phyloP scores from a whole-genome alignment of 2,113 vertebrate species.

The Cheirogaleus medius region DNA sequence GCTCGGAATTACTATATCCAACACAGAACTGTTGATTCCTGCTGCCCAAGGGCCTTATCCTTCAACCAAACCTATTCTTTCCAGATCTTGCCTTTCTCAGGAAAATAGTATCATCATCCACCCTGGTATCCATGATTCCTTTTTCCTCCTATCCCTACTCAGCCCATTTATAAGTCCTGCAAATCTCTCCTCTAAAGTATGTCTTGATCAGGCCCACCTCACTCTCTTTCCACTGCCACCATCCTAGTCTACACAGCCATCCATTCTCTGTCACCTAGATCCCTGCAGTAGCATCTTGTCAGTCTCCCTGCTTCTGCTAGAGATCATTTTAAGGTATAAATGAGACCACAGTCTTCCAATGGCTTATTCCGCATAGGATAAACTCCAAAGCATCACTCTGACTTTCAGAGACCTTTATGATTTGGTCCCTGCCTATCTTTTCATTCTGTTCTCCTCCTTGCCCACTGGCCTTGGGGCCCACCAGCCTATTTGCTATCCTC shows the following conservation, averaged over 20 bases:
- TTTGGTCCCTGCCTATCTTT: not conserved
- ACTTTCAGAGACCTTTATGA: not conserved
- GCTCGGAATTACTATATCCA: not conserved
- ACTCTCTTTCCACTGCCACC: not conserved
- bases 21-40: conserved; percentile 18
- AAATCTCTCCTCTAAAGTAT: not conserved
- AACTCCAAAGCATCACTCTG: not conserved
- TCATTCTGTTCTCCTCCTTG: not conserved
- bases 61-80: not conserved
- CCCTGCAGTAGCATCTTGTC: not conserved
- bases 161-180: not conserved
- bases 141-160: not conserved
- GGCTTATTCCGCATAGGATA: not conserved
- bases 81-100: not conserved
- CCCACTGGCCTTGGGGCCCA: not conserved
- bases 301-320: not conserved
- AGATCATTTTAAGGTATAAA: not conserved
- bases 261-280: not conserved
- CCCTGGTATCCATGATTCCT: not conserved
- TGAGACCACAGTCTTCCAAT: not conserved
- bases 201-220: not conserved
- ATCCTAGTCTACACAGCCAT: not conserved
- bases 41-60: not conserved
- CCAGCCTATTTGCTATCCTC: not conserved
- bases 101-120: not conserved